Conservation (phyloP, 2,888 invertebrate genomes). For the Carpatolechia fugitivella region DNA sequence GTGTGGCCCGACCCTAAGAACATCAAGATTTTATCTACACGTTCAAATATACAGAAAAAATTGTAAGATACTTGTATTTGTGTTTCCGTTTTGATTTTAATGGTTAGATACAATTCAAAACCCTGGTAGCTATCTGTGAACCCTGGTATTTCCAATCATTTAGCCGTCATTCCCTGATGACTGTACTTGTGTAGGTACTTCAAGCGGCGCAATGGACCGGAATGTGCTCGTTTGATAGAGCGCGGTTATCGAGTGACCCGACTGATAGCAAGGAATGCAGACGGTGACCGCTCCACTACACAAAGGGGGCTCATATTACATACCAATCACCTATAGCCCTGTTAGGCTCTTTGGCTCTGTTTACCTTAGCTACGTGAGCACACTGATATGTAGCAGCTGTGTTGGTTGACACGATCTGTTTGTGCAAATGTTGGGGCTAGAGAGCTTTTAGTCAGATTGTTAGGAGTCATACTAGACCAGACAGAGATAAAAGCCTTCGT, state of each 20-base stretch:
- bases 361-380: constrained; percentile 1
- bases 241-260: constrained; percentile 38
- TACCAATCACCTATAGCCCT: neutral
- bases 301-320: constrained; percentile 28
- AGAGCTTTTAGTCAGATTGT: too few relatives aligned
- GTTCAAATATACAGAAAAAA: too few relatives aligned
- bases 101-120: too few relatives aligned
- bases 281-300: constrained; percentile 16
- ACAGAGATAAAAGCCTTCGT: too few relatives aligned
- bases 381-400: neutral
- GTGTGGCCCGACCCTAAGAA: too few relatives aligned
- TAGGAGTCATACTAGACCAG: too few relatives aligned
- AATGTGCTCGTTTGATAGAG: constrained; percentile 31
- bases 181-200: neutral
- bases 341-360: too few relatives aligned
- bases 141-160: too few relatives aligned
- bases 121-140: too few relatives aligned
- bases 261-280: constrained; percentile 30
- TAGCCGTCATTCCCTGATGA: neutral
- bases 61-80: too few relatives aligned
- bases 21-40: too few relatives aligned
- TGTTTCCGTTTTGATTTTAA: too few relatives aligned
- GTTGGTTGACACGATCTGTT: neutral
- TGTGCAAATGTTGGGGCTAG: neutral
- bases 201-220: neutral